Evolutionary conservation across 2,797 vertebrate species (phyloP).

Genomic region (Peromyscus melanophrys): DNA sequence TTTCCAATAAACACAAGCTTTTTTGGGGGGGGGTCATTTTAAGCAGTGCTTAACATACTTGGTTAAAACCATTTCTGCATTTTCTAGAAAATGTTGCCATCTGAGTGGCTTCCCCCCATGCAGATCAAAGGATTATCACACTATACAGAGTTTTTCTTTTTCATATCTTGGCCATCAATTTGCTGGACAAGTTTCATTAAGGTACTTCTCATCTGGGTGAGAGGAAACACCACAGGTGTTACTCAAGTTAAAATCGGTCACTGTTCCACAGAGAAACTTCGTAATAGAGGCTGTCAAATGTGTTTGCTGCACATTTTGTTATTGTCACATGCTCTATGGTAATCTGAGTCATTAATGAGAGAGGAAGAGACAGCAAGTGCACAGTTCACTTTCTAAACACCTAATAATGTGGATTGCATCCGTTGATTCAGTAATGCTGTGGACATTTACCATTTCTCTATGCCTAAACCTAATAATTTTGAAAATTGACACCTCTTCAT

Average conservation of each 20-base stretch:
- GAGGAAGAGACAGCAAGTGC: not conserved
- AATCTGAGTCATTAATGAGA: not conserved
- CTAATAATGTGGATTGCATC: not conserved
- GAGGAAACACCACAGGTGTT: constrained; percentile 10
- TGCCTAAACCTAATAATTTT: constrained; percentile 7
- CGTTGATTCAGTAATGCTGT: not conserved
- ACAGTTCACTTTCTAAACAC: not conserved
- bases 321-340: not conserved
- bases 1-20: not conserved
- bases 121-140: constrained; percentile 26
- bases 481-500: not conserved
- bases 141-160: constrained; percentile 43
- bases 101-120: not conserved
- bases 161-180: constrained; percentile 63
- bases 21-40: constrained; percentile 8
- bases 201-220: constrained; percentile 52
- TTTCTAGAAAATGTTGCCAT: constrained; percentile 33
- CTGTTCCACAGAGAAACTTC: constrained; percentile 58
- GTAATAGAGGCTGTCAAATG: constrained; percentile 35
- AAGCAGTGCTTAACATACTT: not conserved
- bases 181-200: constrained; percentile 73
- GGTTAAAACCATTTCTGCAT: constrained; percentile 38
- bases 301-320: constrained; percentile 45
- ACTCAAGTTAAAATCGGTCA: constrained; percentile 59
- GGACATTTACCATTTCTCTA: not conserved